phyloP scores from a whole-genome alignment of 2,797 vertebrate genomes.

The Hipposideros larvatus region DNA sequence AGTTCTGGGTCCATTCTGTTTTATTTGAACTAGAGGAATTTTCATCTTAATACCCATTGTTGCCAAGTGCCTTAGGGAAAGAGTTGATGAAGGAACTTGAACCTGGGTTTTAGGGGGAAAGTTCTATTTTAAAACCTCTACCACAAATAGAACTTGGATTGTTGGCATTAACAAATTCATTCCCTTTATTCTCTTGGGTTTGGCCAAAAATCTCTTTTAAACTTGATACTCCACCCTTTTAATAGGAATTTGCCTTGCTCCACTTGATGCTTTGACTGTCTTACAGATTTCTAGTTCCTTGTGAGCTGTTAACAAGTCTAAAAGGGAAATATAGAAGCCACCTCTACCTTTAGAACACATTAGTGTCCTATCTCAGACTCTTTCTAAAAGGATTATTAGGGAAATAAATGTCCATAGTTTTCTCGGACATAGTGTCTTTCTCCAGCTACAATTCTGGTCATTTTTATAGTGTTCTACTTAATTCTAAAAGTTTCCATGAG shows the following conservation, averaged over 20 bases:
- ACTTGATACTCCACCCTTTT: background rate
- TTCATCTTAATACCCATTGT: background rate
- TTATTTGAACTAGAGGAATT: background rate
- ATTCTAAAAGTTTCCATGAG: conserved; percentile 45
- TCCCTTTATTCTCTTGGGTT: conserved; percentile 31
- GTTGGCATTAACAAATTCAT: background rate
- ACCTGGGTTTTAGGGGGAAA: background rate
- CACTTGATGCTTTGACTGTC: background rate
- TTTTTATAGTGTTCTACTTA: conserved; percentile 18
- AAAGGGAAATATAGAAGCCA: background rate
- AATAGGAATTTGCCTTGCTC: background rate
- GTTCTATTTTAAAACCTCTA: background rate
- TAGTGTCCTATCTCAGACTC: background rate
- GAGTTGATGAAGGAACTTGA: background rate
- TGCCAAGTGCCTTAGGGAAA: background rate
- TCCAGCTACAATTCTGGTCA: background rate
- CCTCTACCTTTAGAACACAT: background rate
- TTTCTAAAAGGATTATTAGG: conserved; percentile 20
- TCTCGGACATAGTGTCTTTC: background rate
- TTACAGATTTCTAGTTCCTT: background rate
- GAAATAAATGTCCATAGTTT: background rate
- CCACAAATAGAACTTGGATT: background rate
- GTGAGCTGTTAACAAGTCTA: background rate
- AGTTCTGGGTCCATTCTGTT: background rate
- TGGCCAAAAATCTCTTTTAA: conserved; percentile 21